phyloP scores from a whole-genome alignment of 2,888 invertebrate genomes.

The Acronicta leporina region DNA sequence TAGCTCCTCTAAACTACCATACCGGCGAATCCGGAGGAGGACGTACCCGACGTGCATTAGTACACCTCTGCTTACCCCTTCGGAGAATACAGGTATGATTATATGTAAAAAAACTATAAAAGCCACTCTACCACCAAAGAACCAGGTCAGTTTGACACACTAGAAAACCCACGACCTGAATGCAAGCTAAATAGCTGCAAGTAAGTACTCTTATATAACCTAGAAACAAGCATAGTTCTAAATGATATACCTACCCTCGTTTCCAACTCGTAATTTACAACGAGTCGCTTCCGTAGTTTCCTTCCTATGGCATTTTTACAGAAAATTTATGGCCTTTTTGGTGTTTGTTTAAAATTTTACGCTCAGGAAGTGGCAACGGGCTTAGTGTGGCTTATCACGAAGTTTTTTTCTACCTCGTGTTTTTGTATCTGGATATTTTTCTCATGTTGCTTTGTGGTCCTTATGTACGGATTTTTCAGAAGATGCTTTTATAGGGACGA shows the following conservation, averaged over 20 bases:
- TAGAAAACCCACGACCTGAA: slow-evolving; percentile 21
- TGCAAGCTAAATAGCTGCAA: slow-evolving; percentile 19
- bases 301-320: slow-evolving; percentile 43
- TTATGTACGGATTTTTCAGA: background rate
- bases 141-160: slow-evolving; percentile 15
- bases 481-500: too few relatives aligned
- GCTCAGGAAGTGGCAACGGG: slow-evolving; percentile 22
- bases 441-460: background rate
- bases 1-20: too few relatives aligned
- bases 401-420: slow-evolving; percentile 29
- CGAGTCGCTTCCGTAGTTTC: slow-evolving; percentile 43
- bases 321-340: slow-evolving; percentile 43
- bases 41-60: too few relatives aligned
- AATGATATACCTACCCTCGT: slow-evolving; percentile 36
- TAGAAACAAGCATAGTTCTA: slow-evolving; percentile 19
- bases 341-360: slow-evolving; percentile 46
- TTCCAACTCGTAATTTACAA: slow-evolving; percentile 42
- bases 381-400: slow-evolving; percentile 29
- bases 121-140: background rate
- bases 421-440: slow-evolving; percentile 2
- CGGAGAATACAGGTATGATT: too few relatives aligned
- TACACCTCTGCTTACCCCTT: too few relatives aligned
- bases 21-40: too few relatives aligned
- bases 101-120: background rate
- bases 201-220: slow-evolving; percentile 29